phyloP scores from a whole-genome alignment of 2,797 vertebrate genomes.

The Aeoliscus strigatus region DNA sequence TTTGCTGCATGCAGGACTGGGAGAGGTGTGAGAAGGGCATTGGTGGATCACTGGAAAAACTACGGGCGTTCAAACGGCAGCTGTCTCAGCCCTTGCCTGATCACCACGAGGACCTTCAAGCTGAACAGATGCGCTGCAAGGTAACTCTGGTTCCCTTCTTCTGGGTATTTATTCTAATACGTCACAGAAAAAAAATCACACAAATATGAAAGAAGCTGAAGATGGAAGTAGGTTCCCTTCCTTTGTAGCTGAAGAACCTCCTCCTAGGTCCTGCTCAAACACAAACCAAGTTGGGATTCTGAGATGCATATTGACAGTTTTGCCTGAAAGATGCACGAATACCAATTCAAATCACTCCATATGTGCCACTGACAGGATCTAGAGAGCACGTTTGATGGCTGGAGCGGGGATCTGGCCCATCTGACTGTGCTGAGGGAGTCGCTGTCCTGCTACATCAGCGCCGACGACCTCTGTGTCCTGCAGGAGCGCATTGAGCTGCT shows the following conservation, averaged over 20 bases:
- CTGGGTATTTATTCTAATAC: no score
- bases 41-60: conserved; percentile 86
- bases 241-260: no score
- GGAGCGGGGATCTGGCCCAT: conserved; percentile 86
- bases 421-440: conserved; percentile 81
- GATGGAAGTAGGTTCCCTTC: no score
- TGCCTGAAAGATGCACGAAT: background rate
- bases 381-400: conserved; percentile 85
- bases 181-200: no score
- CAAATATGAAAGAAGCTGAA: background rate
- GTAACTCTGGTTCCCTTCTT: conserved; percentile 61
- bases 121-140: conserved; percentile 93
- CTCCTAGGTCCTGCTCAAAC: no score
- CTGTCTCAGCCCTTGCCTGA: conserved; percentile 87
- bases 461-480: conserved; percentile 87
- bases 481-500: conserved; percentile 88
- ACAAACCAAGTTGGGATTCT: no score
- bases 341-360: background rate
- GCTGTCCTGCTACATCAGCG: conserved; percentile 78
- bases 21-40: conserved; percentile 90
- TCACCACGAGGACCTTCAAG: conserved; percentile 90
- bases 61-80: conserved; percentile 87
- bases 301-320: no score
- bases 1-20: conserved; percentile 83
- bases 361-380: conserved; percentile 77